Base-by-base conservation (phyloP, 1,140 invertebrate species). In the Apis cerana region DNA sequence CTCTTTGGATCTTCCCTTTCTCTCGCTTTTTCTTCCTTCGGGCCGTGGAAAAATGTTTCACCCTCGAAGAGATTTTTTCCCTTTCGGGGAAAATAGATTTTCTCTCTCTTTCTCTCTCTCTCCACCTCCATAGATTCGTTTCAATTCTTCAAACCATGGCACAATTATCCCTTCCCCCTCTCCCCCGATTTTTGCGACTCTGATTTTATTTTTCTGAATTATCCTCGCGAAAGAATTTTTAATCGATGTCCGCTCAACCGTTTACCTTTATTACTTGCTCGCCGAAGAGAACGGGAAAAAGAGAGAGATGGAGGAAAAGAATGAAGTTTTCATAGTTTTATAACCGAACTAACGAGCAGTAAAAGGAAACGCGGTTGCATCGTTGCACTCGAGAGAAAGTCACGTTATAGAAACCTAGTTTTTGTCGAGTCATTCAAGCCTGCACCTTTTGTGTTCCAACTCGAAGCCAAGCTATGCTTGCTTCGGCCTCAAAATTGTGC, bases 1-100 rank as follows among this genome's bases (percentile, higher is more conserved):
- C 79, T 75, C 58, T 65, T 75, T 61, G 17, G 23, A 43, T 27
- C 68, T 65, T 58, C 78, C 61, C 52, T 80, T 70, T 48, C 3
- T n/a, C 21, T 48, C 1, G 9, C 27, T n/a, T 48, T 69, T 19
- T 21, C 21, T 48, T 58, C 64, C 19, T 2, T 19, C 15, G 33
- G 33, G 33, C 64, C 43, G 13, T 5, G 65, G 27, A 78, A 23
- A 58, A n/a, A 56, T 17, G 10, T 68, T 17, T 50, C 43, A 17
- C n/a, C n/a, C 27, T 8, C 52, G 21, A 4, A 19, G 19, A 64
- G 27, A 21, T 43, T 43, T 43, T 17, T 48, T 48, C 56, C 11
- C 50, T 65, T 64, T 77, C 48, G 33, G 12, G 3, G 19, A n/a
- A 4, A 56, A 4, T n/a, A 77, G 15, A 17, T 52, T 33, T 65